Conservation (phyloP, 2,888 invertebrate genomes). For the Blomia tropicalis region DNA sequence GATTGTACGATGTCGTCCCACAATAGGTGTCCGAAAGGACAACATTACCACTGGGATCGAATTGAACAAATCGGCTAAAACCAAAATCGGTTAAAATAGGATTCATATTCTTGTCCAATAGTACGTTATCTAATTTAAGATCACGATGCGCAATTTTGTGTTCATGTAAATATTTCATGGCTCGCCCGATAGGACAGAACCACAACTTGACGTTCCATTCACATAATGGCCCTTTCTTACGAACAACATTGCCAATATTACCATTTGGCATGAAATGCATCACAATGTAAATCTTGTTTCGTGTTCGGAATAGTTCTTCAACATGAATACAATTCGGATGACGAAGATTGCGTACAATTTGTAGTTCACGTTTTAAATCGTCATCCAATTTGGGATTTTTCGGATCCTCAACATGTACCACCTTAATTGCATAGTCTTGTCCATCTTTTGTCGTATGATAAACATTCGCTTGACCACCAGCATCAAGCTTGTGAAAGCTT, state of each 20-base stretch:
- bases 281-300: background rate
- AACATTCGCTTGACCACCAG: constrained; percentile 1
- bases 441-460: background rate
- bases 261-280: too few species aligned
- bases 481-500: background rate
- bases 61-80: too few species aligned
- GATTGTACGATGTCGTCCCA: too few species aligned
- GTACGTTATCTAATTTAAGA: background rate
- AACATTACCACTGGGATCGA: too few species aligned
- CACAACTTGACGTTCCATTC: too few species aligned
- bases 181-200: background rate
- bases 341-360: background rate
- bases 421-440: background rate
- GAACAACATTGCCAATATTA: constrained; percentile 37
- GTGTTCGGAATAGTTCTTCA: background rate
- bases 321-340: constrained; percentile 1
- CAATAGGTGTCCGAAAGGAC: too few species aligned
- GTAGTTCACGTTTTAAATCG: background rate
- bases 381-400: background rate
- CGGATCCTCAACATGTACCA: background rate
- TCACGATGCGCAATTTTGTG: constrained; percentile 42
- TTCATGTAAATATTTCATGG: constrained; percentile 14
- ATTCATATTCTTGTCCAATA: background rate
- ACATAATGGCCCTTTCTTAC: constrained; percentile 30
- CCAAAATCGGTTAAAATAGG: constrained; percentile 9